Percentiles rank a stretch among this genome's conserved stretches.
These are phyloP conservation scores for Scolopax mira DNA, from an alignment of 2,113 vertebrate species.

Conservation along the genomic window DNA sequence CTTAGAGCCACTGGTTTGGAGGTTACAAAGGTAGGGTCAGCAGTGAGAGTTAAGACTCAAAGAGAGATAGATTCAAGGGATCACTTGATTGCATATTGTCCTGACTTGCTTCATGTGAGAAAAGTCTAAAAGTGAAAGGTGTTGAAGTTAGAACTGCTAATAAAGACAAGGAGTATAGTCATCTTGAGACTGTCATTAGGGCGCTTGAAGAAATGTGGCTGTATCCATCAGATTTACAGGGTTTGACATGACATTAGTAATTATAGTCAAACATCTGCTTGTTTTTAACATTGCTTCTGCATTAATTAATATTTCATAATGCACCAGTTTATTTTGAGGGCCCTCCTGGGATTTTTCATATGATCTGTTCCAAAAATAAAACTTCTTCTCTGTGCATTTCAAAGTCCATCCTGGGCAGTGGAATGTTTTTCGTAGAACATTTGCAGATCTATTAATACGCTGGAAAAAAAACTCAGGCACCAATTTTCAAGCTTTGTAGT, in stretches of 20 bases:
- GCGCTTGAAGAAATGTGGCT: neutral
- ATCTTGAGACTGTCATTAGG: neutral
- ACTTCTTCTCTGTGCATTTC: neutral
- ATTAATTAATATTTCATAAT: neutral
- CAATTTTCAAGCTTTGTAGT: neutral
- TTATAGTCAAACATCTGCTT: neutral
- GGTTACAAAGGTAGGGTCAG: neutral
- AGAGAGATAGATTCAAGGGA: neutral
- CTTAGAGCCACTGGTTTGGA: neutral
- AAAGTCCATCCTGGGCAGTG: neutral
- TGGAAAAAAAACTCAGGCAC: neutral
- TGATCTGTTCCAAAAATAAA: conserved; percentile 9
- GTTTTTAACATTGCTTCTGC: neutral
- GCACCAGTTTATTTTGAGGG: neutral
- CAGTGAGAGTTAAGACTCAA: neutral
- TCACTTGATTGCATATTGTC: neutral
- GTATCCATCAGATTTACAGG: neutral
- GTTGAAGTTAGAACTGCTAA: neutral
- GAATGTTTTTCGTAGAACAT: neutral
- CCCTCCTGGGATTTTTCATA: neutral
- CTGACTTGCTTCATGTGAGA: neutral
- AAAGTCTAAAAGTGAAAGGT: neutral
- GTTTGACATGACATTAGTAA: neutral
- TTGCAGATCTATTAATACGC: neutral
- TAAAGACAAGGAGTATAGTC: neutral